Evolutionary conservation across 2,113 vertebrate genomes (phyloP), one percentile per base, ranked within the genome.

Genomic region (Toxotes chatareus): DNA sequence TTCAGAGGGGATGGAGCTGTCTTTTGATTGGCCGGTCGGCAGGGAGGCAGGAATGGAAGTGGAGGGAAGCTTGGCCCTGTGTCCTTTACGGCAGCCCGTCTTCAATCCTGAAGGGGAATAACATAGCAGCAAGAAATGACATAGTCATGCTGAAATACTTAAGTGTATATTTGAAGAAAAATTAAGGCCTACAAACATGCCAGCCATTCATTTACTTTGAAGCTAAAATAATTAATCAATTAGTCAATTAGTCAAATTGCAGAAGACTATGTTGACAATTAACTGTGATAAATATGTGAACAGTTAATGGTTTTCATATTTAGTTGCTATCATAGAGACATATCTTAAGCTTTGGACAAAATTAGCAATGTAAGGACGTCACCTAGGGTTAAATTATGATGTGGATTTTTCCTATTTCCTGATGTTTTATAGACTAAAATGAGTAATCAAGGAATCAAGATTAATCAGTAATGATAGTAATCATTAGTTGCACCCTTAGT

Each of bases 61-160:
- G 36, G 42, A 70, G 34, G 65, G 36, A 72, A 64, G 69, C 56
- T 59, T 69, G 66, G 86, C 72, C 56, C 49, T 11, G 14, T 61
- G 75, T 71, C 68, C 79, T 86, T 85, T 76, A 67, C 62, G 74
- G 70, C 44, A 40, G 73, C 73, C 42, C 1, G 46, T 47, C 47
- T 70, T 83, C 57, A 47, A 55, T 73, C 78, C 79, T 60, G 46
- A 40, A 34, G 60, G 72, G 47, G 55, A 53, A 3, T 7, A 77
- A 42, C 53, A 65, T n/a, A 63, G 49, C 5, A 62, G 53, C 71
- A 19, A 27, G 46, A 36, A 60, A 21, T 73, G 31, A 49, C n/a
- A 17, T 14, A 55, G 36, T 71, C 19, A 68, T 4, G 23, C 61
- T 27, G 23, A 56, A 59, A 74, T 64, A 10, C 12, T 27, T 27